Conservation (phyloP, 2,113 vertebrate genomes). For the Gallinago jamesoni region DNA sequence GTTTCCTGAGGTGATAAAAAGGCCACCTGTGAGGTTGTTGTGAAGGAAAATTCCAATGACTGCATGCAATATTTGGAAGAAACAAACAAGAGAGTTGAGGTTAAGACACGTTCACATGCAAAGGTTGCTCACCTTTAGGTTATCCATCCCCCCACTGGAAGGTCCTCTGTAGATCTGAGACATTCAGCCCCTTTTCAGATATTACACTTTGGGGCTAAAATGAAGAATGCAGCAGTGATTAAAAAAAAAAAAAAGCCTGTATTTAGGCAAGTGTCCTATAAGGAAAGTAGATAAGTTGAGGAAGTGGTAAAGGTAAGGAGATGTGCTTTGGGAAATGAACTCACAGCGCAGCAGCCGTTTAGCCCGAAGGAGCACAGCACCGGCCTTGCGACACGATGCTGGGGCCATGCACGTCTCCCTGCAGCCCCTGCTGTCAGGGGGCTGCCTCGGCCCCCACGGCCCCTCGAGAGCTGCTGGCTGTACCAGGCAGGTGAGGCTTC, state of each 20-base stretch:
- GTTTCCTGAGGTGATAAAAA: constrained; percentile 53
- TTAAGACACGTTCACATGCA: neutral
- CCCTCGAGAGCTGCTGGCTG: neutral
- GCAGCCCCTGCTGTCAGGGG: neutral
- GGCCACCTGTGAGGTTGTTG: constrained; percentile 5
- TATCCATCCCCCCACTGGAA: neutral
- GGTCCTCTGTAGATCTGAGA: neutral
- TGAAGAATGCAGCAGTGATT: neutral
- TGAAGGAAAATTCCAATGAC: constrained; percentile 50
- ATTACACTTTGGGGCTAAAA: neutral
- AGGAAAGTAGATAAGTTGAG: neutral
- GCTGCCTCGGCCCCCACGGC: neutral
- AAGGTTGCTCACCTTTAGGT: neutral
- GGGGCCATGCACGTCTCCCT: rapidly evolving
- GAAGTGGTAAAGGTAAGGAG: neutral
- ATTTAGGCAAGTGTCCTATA: neutral
- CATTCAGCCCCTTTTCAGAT: neutral
- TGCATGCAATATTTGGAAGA: neutral
- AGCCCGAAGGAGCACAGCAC: rapidly evolving
- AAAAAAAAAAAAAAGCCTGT: neutral
- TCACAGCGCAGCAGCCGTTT: neutral
- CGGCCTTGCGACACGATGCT: rapidly evolving
- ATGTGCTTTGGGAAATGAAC: neutral
- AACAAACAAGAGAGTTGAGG: neutral
- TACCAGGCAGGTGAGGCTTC: neutral